Conservation (phyloP, 2,797 vertebrate species). For the Periparus ater region DNA sequence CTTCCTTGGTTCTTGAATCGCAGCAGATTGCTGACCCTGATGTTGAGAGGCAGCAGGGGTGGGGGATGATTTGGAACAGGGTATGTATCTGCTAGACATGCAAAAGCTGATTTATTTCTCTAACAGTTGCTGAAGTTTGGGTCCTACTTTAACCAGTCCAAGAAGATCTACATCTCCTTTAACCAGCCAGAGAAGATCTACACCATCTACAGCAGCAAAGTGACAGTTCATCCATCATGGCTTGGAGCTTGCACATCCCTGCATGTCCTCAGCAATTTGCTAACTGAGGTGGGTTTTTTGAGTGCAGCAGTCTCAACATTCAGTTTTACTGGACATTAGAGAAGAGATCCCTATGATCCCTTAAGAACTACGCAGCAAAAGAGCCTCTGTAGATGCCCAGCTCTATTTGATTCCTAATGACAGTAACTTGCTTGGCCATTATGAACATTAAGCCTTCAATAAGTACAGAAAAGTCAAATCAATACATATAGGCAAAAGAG, state of each 20-base stretch:
- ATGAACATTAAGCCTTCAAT: neutral
- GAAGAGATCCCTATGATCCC: neutral
- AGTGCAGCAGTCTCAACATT: neutral
- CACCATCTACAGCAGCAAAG: accelerated
- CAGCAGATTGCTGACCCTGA: neutral
- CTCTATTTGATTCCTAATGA: neutral
- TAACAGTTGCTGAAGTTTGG: neutral
- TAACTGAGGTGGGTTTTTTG: neutral
- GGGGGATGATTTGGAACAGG: neutral
- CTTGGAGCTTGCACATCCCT: neutral
- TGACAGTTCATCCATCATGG: neutral
- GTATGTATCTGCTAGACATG: neutral
- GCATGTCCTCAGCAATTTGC: neutral
- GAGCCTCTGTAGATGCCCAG: neutral
- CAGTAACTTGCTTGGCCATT: neutral
- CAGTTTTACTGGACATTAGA: neutral
- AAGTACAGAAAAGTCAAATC: neutral
- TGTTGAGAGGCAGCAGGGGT: neutral
- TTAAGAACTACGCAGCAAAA: neutral
- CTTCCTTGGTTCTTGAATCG: neutral
- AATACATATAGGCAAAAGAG: neutral
- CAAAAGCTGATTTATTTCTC: neutral
- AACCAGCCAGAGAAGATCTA: neutral
- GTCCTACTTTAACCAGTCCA: neutral
- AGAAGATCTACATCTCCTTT: neutral